These are phyloP conservation scores for Takifugu flavidus DNA, from an alignment of 2,113 vertebrate species.

Conservation along the genomic window DNA sequence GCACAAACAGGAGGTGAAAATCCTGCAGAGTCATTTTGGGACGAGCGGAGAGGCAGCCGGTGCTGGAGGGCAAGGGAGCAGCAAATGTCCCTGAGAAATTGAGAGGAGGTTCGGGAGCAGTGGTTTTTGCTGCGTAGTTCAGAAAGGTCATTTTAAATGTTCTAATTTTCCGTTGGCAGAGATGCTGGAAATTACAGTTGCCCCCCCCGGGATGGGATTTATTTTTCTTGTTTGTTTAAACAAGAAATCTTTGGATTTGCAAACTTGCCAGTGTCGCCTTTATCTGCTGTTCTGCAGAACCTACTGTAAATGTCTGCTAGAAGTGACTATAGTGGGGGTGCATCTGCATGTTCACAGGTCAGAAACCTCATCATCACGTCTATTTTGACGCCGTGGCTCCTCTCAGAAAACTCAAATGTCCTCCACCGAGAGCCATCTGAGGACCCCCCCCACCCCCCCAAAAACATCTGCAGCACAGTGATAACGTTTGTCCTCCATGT, in stretches of 20 bases:
- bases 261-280: too few relatives aligned
- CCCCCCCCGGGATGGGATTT: background rate
- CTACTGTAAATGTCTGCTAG: too few relatives aligned
- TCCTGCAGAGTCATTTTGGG: slow-evolving; percentile 56
- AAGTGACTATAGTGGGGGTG: too few relatives aligned
- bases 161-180: slow-evolving; percentile 1
- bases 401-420: slow-evolving; percentile 39
- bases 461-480: slow-evolving; percentile 62
- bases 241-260: too few relatives aligned
- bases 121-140: background rate
- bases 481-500: slow-evolving; percentile 64
- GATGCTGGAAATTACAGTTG: background rate
- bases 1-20: slow-evolving; percentile 36
- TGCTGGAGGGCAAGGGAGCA: slow-evolving; percentile 3
- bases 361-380: slow-evolving; percentile 11
- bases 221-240: background rate
- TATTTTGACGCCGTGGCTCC: slow-evolving; percentile 11
- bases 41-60: slow-evolving; percentile 26
- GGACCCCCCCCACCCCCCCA: background rate
- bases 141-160: background rate
- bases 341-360: background rate
- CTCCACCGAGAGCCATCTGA: slow-evolving; percentile 46
- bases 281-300: too few relatives aligned
- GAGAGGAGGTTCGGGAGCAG: background rate
- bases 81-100: slow-evolving; percentile 21